These are phyloP conservation scores for Pseudococcus jackbeardsleyi DNA, from an alignment of 2,888 invertebrate genomes.

Conservation along the genomic window DNA sequence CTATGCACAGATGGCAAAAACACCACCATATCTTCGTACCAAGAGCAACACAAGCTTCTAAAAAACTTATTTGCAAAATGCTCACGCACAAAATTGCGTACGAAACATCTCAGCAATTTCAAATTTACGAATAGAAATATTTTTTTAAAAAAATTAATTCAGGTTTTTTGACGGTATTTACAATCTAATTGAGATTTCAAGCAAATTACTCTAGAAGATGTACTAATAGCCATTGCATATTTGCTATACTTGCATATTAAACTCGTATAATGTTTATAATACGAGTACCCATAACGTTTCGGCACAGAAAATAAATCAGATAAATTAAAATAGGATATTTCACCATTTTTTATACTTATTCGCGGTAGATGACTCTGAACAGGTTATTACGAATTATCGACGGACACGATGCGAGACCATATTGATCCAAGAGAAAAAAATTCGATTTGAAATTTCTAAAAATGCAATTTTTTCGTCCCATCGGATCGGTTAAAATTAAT, in stretches of 20 bases:
- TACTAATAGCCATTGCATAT: not conserved
- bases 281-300: not conserved
- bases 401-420: conserved; percentile 37
- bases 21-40: not conserved
- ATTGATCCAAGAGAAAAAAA: conserved; percentile 7
- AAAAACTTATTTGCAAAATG: not conserved
- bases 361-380: not conserved
- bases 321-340: not conserved
- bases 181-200: not conserved
- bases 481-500: not conserved
- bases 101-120: not conserved
- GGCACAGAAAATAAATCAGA: not conserved
- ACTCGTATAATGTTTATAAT: no score
- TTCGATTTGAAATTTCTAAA: conserved; percentile 1
- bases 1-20: not conserved
- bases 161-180: not conserved
- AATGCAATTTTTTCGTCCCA: not conserved
- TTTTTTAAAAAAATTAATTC: not conserved
- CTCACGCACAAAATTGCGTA: not conserved
- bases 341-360: not conserved
- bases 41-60: not conserved
- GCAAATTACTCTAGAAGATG: not conserved
- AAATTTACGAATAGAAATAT: not conserved
- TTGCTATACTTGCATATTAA: no score
- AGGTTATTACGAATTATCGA: not conserved